Conservation (phyloP, 2,888 invertebrate genomes). For the Pyrgus malvae region DNA sequence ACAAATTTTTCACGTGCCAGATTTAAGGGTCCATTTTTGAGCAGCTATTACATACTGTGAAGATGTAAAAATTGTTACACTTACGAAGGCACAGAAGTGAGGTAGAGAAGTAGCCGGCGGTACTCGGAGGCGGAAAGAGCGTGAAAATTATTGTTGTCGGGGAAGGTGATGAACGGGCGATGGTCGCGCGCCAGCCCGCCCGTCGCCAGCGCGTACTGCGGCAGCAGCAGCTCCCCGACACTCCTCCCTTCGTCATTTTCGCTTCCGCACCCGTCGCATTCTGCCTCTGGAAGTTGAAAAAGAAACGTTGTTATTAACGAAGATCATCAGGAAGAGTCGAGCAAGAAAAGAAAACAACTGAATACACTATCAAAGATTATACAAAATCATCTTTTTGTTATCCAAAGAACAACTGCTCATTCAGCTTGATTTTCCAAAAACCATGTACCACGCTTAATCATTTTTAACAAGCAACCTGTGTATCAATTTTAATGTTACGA, state of each 20-base stretch:
- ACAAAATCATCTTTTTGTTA: too few relatives aligned
- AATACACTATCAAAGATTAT: too few relatives aligned
- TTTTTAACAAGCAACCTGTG: too few relatives aligned
- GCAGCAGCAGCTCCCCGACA: constrained; percentile 93
- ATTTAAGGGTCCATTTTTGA: too few relatives aligned
- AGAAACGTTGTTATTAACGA: neutral
- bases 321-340: neutral
- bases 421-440: too few relatives aligned
- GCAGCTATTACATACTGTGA: too few relatives aligned
- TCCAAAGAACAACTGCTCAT: too few relatives aligned
- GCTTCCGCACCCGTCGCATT: constrained; percentile 76
- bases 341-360: too few relatives aligned
- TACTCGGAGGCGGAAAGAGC: constrained; percentile 93
- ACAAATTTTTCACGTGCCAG: too few relatives aligned
- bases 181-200: constrained; percentile 97
- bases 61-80: too few relatives aligned
- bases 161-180: constrained; percentile 96
- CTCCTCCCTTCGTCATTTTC: constrained; percentile 87
- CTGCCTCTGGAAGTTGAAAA: constrained; percentile 63
- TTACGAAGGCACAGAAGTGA: constrained; percentile 98
- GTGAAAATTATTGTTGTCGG: constrained; percentile 95
- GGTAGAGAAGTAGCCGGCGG: constrained; percentile 94
- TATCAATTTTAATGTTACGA: too few relatives aligned
- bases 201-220: constrained; percentile 94
- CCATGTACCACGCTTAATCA: too few relatives aligned